Conservation (phyloP, 2,888 invertebrate species). For the Mamestra brassicae region DNA sequence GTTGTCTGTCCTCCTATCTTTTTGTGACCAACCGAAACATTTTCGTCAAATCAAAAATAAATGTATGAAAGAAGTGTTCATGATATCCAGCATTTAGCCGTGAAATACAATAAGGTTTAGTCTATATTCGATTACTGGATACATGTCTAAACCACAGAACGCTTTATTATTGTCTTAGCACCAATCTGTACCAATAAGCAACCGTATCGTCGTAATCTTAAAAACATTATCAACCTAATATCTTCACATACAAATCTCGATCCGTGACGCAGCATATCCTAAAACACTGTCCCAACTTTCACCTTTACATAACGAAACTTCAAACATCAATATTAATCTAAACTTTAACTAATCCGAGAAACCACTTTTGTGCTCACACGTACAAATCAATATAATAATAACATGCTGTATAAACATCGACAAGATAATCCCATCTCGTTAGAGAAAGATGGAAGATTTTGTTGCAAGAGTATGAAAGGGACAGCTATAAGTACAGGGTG, state of each 20-base stretch:
- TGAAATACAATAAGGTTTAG: no score
- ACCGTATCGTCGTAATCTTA: neutral
- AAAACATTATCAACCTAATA: neutral
- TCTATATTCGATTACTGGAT: no score
- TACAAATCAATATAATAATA: conserved; percentile 66
- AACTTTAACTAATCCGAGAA: conserved; percentile 47
- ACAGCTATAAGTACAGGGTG: conserved; percentile 17
- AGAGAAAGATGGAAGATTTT: conserved; percentile 57
- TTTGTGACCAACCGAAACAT: neutral
- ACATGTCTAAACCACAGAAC: neutral
- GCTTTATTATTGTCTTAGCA: neutral
- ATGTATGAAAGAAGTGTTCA: no score
- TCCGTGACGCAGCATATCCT: conserved; percentile 13
- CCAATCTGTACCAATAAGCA: neutral
- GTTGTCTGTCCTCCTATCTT: neutral
- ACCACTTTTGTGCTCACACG: conserved; percentile 63
- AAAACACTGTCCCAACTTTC: conserved; percentile 32
- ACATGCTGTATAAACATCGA: conserved; percentile 65
- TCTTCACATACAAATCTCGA: neutral
- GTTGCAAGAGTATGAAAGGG: conserved; percentile 61
- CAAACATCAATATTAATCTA: conserved; percentile 47
- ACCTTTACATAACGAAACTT: conserved; percentile 20
- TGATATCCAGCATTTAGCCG: neutral
- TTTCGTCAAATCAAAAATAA: neutral
- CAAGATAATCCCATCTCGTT: conserved; percentile 71